Evolutionary conservation across 2,113 vertebrate genomes (phyloP).

Genomic region (Eulemur macaco): DNA sequence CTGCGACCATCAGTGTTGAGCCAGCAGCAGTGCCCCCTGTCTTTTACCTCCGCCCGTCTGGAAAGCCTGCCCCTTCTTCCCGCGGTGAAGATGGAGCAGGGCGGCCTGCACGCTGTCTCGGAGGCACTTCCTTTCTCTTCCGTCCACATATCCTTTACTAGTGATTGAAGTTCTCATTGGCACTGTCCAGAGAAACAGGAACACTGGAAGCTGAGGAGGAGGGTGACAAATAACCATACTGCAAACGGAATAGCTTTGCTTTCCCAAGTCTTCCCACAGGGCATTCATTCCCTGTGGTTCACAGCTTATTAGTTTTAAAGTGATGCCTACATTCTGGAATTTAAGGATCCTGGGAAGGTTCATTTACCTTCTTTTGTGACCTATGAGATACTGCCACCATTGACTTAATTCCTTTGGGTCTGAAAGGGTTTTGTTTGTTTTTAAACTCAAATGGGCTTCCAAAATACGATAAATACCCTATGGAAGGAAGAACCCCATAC

Average conservation of each 20-base stretch:
- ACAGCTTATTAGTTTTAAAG: neutral
- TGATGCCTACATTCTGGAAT: neutral
- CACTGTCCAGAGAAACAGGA: neutral
- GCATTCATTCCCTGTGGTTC: neutral
- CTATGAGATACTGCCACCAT: neutral
- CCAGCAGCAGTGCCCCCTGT: slow-evolving; percentile 81
- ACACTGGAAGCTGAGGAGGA: neutral
- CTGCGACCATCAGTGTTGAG: slow-evolving; percentile 84
- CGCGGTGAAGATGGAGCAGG: slow-evolving; percentile 85
- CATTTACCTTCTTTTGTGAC: neutral
- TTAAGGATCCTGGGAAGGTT: neutral
- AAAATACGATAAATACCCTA: neutral
- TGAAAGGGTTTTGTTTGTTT: slow-evolving; percentile 16
- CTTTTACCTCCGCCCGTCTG: slow-evolving; percentile 74
- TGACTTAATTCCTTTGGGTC: slow-evolving; percentile 24
- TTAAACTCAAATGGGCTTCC: neutral
- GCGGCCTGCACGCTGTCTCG: slow-evolving; percentile 81
- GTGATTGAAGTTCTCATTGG: neutral
- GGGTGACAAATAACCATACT: neutral
- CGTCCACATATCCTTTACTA: slow-evolving; percentile 93
- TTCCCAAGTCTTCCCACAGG: neutral
- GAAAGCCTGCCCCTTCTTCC: slow-evolving; percentile 85
- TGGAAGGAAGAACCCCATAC: neutral
- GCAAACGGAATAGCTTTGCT: neutral
- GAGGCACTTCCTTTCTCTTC: slow-evolving; percentile 85